These are phyloP conservation scores for Norana najaformis DNA, from an alignment of 2,888 invertebrate species.

Conservation along the genomic window DNA sequence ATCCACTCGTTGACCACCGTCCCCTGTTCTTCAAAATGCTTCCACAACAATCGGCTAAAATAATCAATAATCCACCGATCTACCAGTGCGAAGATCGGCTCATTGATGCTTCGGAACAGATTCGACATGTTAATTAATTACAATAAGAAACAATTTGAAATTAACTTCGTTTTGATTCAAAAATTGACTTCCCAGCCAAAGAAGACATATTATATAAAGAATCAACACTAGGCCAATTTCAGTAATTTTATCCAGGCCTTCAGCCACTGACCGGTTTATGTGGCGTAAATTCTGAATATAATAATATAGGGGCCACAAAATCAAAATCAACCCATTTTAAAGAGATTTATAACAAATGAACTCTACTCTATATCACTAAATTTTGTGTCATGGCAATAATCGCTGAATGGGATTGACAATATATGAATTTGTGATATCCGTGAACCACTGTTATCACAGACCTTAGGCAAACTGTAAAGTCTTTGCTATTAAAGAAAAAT, in stretches of 20 bases:
- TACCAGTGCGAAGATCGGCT: background rate
- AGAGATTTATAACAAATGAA: no score
- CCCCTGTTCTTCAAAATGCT: background rate
- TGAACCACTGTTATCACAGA: no score
- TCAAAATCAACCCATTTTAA: no score
- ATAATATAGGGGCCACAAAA: background rate
- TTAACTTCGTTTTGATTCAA: background rate
- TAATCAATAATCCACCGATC: conserved; percentile 20
- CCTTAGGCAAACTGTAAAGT: no score
- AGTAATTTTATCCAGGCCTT: no score
- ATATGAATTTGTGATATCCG: no score
- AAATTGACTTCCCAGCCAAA: background rate
- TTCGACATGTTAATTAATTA: background rate
- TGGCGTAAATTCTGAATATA: no score
- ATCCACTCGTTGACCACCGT: background rate
- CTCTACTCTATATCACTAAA: no score
- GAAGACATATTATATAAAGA: background rate
- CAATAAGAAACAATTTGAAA: background rate
- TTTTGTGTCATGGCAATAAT: no score
- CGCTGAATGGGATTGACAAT: no score
- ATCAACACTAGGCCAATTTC: background rate
- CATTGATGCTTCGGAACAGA: background rate
- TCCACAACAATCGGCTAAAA: background rate
- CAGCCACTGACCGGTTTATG: no score
- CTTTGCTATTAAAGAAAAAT: no score